Conservation (phyloP, 1,140 invertebrate species). For the Drosophila miranda region DNA sequence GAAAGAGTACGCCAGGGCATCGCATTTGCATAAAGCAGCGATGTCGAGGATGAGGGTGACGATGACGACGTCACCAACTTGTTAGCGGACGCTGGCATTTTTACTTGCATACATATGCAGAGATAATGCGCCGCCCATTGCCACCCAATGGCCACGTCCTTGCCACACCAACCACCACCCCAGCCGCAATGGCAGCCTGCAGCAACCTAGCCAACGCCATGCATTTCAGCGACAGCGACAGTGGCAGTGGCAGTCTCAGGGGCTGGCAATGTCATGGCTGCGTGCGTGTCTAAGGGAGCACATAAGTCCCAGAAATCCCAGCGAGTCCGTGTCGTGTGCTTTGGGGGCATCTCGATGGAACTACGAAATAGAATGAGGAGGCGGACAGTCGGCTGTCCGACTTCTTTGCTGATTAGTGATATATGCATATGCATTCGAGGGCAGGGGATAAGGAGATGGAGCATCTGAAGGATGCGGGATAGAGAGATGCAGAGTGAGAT, state of each 20-base stretch:
- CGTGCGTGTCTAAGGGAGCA: conserved; percentile 61
- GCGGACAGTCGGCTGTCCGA: conserved; percentile 16
- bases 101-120: conserved; percentile 63
- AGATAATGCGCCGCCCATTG: conserved; percentile 56
- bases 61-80: conserved; percentile 59
- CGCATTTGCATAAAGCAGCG: conserved; percentile 65
- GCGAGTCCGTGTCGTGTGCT: conserved; percentile 32
- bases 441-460: neutral
- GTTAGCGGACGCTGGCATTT: conserved; percentile 67
- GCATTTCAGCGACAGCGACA: conserved; percentile 34
- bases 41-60: conserved; percentile 22
- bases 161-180: conserved; percentile 18
- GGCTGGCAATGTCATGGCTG: conserved; percentile 59
- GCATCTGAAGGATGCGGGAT: no score
- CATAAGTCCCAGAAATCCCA: conserved; percentile 58
- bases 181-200: neutral
- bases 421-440: conserved; percentile 21
- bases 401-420: conserved; percentile 45
- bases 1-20: neutral
- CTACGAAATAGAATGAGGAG: conserved; percentile 26
- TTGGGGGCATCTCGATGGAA: conserved; percentile 1
- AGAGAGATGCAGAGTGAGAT: no score
- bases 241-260: conserved; percentile 11
- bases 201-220: neutral
- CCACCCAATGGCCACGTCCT: conserved; percentile 50